Base-by-base conservation (phyloP, 2,888 invertebrate genomes). In the Caenorhabditis sp. region DNA sequence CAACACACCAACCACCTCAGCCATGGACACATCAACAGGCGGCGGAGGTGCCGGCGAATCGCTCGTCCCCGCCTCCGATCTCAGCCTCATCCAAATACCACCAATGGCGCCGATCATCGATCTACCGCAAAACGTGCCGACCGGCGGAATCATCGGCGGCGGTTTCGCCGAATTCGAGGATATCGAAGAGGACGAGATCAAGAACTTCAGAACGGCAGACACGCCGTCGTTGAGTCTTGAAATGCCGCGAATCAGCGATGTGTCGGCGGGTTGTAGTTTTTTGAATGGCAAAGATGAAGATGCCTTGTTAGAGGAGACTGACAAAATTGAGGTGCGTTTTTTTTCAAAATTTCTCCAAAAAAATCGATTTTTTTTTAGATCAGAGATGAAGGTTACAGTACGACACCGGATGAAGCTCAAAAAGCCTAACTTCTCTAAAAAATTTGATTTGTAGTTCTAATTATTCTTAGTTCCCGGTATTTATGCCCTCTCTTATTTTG, bases 1-100 rank as follows among this genome's bases (percentile, higher is more conserved):
- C n/a, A 74, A 74, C 60, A 74, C 74, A 1, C 74, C 74, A 14
- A 74, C 74, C 1, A 74, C 74, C 6, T 69, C 69, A 26, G 74
- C 59, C 4, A 74, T 74, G 74, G 74, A 74, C 27, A 74, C 67
- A 12, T 66, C 69, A 23, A 37, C 31, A n/a, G 73, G 67, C 10
- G 68, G 63, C 10, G 70, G 71, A 27, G 37, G 65, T 58, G 4
- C 66, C 57, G 71, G 71, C 6, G 77, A 77, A 70, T 68, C 74
- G 1, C 71, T 77, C n/a, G 66, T 62, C n/a, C 77, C 65, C n/a
- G 58, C 74, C 6, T 60, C 63, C 1, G 77, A 77, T 57, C 54
- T 77, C 23, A 66, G 69, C 37, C 62, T 54, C 58, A 65, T 23
- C 37, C 65, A 49, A 43, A 27, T 43, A 36, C 64, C 36, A 31